Base-by-base conservation (phyloP, 2,888 invertebrate genomes). In the Ceramica pisi region DNA sequence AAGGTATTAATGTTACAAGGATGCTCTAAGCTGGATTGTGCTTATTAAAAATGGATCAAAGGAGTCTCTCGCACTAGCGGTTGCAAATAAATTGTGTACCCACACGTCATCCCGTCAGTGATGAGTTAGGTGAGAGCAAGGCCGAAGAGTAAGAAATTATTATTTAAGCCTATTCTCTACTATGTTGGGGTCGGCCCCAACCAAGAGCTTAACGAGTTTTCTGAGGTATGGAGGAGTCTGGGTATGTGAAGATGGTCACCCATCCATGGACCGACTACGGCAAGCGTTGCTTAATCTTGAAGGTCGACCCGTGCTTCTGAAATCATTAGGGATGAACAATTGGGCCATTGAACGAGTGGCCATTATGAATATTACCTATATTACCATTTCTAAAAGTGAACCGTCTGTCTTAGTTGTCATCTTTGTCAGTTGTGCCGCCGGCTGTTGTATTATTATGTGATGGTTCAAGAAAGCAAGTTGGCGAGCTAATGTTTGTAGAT, bases 1-100 rank as follows among this genome's bases (percentile, higher is more conserved):
- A 66, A 77, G 80, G 76, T 75, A 80, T 86, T 80, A 86, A 86
- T 86, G 70, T 86, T 84, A 84, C 67, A 86, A 82, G 67, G 74
- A 77, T 63, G 70, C 55, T 80, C 38, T 64, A 51, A 80, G 69
- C 31, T 48, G 61, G 70, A 73, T 82, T 64, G 71, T 67, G 62
- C 38, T 41, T 67, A 85, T 88, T 83, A 83, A 85, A 88, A 62
- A 81, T 85, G 61, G 70, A 88, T 82, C 57, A 73, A 80, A 80
- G 56, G 51, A 67, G 35, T 19, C 51, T 55, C 63, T 71, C 31
- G 14, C 65, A 77, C 63, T 64, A 65, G 56, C 26, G 26, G 46
- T 41, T 51, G 48, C 14, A 46, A 62, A 57, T 67, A 67, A 66
- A 53, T 60, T 51, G 41, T 61, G 26, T 44, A 35, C 23, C 16